These are phyloP conservation scores for Nothobranchius kuhntae DNA, from an alignment of 2,113 vertebrate genomes.

Conservation along the genomic window DNA sequence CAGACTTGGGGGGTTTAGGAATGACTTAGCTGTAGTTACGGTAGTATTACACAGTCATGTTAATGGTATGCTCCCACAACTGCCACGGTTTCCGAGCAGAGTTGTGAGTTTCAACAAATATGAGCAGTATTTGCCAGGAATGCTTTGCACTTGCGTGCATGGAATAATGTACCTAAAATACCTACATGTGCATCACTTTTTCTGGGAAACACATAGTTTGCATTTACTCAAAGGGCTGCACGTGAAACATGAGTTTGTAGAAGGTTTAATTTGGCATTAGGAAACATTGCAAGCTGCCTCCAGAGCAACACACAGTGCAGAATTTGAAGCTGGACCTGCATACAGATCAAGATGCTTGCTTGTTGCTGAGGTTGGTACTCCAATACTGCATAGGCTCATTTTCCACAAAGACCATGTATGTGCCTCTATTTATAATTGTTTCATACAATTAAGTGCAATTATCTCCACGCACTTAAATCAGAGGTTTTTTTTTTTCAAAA, in stretches of 20 bases:
- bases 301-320: constrained; percentile 38
- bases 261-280: constrained; percentile 18
- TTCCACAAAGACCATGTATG: constrained; percentile 24
- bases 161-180: not conserved
- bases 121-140: too few species aligned
- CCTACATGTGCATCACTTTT: not conserved
- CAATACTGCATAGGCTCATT: constrained; percentile 48
- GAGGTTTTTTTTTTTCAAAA: not conserved
- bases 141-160: too few species aligned
- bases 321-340: constrained; percentile 37
- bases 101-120: too few species aligned
- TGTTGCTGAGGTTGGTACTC: constrained; percentile 49
- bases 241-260: not conserved
- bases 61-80: too few species aligned
- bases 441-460: not conserved
- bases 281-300: constrained; percentile 41
- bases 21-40: too few species aligned
- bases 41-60: too few species aligned
- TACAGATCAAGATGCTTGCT: constrained; percentile 60
- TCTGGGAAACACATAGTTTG: not conserved
- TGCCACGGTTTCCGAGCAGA: too few species aligned
- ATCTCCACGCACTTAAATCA: not conserved
- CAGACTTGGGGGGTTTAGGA: too few species aligned
- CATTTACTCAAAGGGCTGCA: not conserved
- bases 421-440: not conserved